Base-by-base conservation (phyloP, 2,113 vertebrate genomes). In the Recurvirostra avosetta region DNA sequence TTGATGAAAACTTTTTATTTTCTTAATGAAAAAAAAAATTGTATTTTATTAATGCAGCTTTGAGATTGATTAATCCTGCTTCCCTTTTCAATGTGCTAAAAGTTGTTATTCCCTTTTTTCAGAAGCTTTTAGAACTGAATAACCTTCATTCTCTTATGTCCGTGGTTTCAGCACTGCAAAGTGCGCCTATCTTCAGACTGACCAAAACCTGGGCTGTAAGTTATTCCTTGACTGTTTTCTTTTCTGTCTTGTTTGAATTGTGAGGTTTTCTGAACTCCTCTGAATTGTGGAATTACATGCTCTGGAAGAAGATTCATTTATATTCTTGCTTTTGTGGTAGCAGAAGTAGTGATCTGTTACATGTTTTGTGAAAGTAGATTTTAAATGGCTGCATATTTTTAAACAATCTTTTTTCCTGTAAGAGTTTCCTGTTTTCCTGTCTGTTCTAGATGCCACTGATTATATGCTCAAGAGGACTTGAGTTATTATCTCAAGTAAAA, bases 171-270 rank as follows among this genome's bases (percentile, higher is more conserved):
- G 99, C 99, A 7, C 97, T 99, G 95, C 99, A 99, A 82, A 99
- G 99, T 1, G 99, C 99, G 3, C 99, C 99, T 23, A 99, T 99
- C 97, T 99, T 99, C 98, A 98, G 99, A 96, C 98, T 99, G 93
- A 99, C 98, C 56, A 99, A 99, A 97, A 99, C 99, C 78, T 99
- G 99, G 99, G 99, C 99, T 95, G 99, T 99, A 98, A 99, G 99
- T 98, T 61, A 65, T 49, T 72, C 36, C 20, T 77, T 92, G 49
- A 81, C n/a, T 9, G 2, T 61, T 75, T 55, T 86, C 41, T 40
- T 59, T 58, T 47, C 23, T 38, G 62, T 53, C 36, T 29, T 26
- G 36, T 82, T 81, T 82, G 82, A 66, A 90, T 96, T 92, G 36
- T 80, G 66, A 81, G 21, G 11, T 52, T 89, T 88, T 77, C 50